Percentiles rank a stretch among this genome's conserved stretches.
Evolutionary conservation across 2,113 vertebrate species (phyloP).

Genomic region (Muscicapa adusta): DNA sequence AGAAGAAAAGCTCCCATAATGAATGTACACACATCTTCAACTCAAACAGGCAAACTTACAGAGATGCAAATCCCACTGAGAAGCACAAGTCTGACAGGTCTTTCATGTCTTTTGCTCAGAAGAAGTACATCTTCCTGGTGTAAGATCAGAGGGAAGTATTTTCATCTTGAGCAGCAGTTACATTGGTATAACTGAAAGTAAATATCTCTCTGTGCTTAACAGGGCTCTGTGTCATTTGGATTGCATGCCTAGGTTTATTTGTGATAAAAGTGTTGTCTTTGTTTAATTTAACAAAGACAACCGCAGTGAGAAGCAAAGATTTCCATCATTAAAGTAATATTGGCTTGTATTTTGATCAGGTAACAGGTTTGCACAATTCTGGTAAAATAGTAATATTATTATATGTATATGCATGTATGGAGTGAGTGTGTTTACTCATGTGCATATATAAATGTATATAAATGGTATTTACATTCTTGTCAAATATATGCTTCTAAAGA

Average conservation of each 20-base stretch:
- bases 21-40: not conserved
- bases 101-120: not conserved
- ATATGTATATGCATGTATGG: not conserved
- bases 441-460: not conserved
- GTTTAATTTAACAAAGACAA: not conserved
- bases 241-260: not conserved
- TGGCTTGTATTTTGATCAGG: not conserved
- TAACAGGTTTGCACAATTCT: not conserved
- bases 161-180: not conserved
- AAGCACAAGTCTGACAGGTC: not conserved
- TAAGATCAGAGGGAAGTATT: not conserved
- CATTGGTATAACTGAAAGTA: not conserved
- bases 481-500: not conserved
- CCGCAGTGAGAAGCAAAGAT: not conserved
- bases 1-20: not conserved
- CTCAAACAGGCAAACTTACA: not conserved
- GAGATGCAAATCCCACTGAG: not conserved
- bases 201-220: not conserved
- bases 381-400: not conserved
- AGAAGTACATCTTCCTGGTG: not conserved
- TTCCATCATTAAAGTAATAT: not conserved
- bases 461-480: not conserved
- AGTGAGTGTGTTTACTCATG: not conserved
- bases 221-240: not conserved
- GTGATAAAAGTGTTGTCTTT: not conserved